A percentile compares a stretch with the other conserved stretches of the same genome.
These are phyloP conservation scores for Conus canariensis DNA, from an alignment of 2,888 invertebrate species.

Conservation along the genomic window DNA sequence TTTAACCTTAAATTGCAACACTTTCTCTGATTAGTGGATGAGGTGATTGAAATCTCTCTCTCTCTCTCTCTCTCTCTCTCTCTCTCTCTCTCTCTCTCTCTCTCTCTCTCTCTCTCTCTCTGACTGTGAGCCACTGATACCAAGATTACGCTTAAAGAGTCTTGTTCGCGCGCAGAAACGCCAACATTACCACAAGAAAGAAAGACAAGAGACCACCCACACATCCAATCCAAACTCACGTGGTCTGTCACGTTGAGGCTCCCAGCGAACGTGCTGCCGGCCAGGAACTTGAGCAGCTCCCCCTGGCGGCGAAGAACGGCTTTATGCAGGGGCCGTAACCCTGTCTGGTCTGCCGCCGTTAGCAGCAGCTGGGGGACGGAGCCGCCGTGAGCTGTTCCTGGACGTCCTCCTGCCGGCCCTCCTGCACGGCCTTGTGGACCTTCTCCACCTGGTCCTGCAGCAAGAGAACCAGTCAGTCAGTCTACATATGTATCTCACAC, in stretches of 20 bases:
- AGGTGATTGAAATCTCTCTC: too few species aligned
- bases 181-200: background rate
- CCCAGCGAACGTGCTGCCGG: constrained; percentile 54
- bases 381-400: constrained; percentile 55
- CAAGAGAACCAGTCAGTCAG: background rate
- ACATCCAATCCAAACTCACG: background rate
- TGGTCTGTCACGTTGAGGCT: constrained; percentile 57
- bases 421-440: constrained; percentile 59
- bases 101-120: too few species aligned
- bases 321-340: constrained; percentile 65
- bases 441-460: constrained; percentile 54
- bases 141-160: too few species aligned
- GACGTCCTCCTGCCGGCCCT: constrained; percentile 56
- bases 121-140: too few species aligned
- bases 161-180: too few species aligned
- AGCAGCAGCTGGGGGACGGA: constrained; percentile 39
- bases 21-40: too few species aligned
- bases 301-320: constrained; percentile 60
- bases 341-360: constrained; percentile 59
- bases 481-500: background rate
- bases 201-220: background rate
- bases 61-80: too few species aligned
- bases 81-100: too few species aligned
- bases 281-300: constrained; percentile 57
- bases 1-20: too few species aligned